Base-by-base conservation (phyloP, 2,113 vertebrate species). In the Orthonyx spaldingii region DNA sequence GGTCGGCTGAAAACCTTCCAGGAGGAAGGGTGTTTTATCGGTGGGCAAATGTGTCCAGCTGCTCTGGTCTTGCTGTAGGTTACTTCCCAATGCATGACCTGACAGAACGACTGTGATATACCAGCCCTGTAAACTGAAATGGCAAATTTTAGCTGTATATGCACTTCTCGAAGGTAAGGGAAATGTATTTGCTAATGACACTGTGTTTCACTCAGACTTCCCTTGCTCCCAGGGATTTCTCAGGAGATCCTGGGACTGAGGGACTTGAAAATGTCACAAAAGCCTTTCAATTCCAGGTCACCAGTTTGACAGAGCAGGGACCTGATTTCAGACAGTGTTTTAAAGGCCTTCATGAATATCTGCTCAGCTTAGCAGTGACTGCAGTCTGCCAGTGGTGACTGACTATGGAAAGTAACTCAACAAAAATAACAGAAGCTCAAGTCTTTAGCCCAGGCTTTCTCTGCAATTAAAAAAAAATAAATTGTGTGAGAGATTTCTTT, bases 1-100 rank as follows among this genome's bases (percentile, higher is more conserved):
- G 94, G 90, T 95, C 90, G 94, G 56, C 35, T 83, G 72, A 68
- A 96, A 92, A 84, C 47, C 59, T 56, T 82, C 59, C 72, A 79
- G 88, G 78, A 61, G 69, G 69, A 87, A 81, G 5, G 6, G 42
- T 77, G 57, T 65, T 90, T 90, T 93, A 70, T 89, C 53, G 66
- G 63, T 12, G 63, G 82, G 82, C 87, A 71, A 95, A 88, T 60
- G 26, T 4, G 35, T 59, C 66, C 59, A 10, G 28, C 10, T 46
- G 33, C 37, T 91, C 42, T 81, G 35, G 21, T 90, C 81, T 44
- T 68, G 46, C 70, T 92, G 59, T 35, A 74, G 70, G 39, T 93
- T 55, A 57, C 49, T 87, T 69, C 21, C 63, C 85, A 64, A 5
- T 7, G 66, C 44, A 11, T 18, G 76, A 56, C 47, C 74, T 28